phyloP scores from a whole-genome alignment of 2,113 vertebrate genomes.

The Hippopotamus amphibius region DNA sequence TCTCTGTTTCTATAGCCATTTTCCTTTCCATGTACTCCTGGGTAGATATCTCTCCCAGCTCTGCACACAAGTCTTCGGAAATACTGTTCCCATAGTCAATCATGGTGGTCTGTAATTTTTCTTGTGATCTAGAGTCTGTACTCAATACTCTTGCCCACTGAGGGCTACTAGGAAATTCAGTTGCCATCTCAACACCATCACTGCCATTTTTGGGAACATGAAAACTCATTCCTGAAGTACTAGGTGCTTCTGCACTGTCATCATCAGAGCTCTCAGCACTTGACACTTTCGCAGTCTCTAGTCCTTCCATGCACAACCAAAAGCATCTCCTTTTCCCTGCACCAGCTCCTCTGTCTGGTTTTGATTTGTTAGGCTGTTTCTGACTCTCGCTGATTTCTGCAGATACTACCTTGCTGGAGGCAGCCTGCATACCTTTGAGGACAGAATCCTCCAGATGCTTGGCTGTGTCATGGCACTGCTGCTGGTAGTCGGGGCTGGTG shows the following conservation, averaged over 20 bases:
- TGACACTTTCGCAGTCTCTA: conserved; percentile 85
- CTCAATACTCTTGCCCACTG: background rate
- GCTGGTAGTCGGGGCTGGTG: conserved; percentile 90
- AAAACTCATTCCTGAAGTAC: conserved; percentile 66
- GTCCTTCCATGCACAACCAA: conserved; percentile 89
- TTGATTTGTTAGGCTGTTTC: conserved; percentile 85
- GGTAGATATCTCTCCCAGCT: background rate
- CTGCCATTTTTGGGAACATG: background rate
- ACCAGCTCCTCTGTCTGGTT: conserved; percentile 42
- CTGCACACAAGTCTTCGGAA: background rate
- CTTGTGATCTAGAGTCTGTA: background rate
- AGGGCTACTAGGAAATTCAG: conserved; percentile 56
- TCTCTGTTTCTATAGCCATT: background rate
- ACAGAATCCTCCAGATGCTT: conserved; percentile 96
- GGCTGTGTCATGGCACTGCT: conserved; percentile 94
- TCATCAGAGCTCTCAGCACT: conserved; percentile 82
- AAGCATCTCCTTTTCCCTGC: conserved; percentile 88
- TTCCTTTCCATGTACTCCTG: background rate
- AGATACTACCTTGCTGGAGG: conserved; percentile 88
- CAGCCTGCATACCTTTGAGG: conserved; percentile 95
- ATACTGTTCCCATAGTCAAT: background rate
- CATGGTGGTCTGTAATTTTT: background rate
- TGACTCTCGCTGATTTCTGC: conserved; percentile 79
- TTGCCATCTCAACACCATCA: background rate
- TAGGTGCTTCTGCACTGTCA: conserved; percentile 77